Percentiles rank a stretch among this genome's conserved stretches.
Conservation (phyloP, 2,113 vertebrate species). For the Poecilia latipinna region DNA sequence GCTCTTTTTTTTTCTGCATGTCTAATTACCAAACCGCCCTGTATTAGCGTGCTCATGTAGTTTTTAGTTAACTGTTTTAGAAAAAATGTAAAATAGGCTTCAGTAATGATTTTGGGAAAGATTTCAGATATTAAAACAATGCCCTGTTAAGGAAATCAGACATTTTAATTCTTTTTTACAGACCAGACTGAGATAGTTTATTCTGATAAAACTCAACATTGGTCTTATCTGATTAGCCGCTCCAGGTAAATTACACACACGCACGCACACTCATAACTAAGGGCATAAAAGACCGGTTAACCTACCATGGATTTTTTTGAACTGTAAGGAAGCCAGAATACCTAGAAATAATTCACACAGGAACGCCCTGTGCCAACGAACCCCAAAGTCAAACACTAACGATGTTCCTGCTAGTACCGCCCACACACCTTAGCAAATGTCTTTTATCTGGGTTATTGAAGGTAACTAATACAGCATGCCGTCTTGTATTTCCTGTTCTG, state of each 20-base stretch:
- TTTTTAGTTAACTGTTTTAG: not conserved
- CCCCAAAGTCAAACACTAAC: too few species aligned
- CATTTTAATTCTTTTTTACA: too few species aligned
- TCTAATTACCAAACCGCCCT: not conserved
- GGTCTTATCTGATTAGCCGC: not conserved
- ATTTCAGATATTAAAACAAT: not conserved
- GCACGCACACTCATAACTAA: too few species aligned
- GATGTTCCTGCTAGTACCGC: too few species aligned
- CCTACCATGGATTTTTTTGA: not conserved
- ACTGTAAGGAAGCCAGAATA: not conserved
- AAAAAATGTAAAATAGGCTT: not conserved
- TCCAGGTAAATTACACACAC: not conserved
- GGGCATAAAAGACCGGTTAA: too few species aligned
- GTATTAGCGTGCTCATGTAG: not conserved
- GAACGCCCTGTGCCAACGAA: not conserved
- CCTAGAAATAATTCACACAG: not conserved
- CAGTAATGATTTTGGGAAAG: not conserved
- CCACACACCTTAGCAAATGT: too few species aligned
- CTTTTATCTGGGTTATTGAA: too few species aligned
- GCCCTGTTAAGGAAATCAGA: too few species aligned
- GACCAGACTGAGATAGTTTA: too few species aligned
- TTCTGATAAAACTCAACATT: not conserved
- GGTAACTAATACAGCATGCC: not conserved
- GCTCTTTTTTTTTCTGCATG: not conserved
- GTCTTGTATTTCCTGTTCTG: not conserved